A percentile compares a stretch with the other conserved stretches of the same genome.
Conservation (phyloP, 2,888 invertebrate species). For the Agriopis aurantiaria region DNA sequence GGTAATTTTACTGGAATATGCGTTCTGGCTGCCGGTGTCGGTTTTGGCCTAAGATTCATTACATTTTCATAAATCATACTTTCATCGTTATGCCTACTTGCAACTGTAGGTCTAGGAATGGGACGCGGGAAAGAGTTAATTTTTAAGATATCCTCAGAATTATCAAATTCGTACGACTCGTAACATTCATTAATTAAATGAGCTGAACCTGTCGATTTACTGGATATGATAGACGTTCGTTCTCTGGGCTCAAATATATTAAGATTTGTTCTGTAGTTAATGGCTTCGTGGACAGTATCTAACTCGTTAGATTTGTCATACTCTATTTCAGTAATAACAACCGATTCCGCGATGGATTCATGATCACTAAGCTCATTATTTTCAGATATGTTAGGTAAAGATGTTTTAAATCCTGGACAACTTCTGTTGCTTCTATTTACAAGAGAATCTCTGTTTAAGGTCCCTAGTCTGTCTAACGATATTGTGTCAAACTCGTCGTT, state of each 20-base stretch:
- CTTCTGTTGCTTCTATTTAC: constrained; percentile 82
- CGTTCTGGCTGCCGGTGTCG: constrained; percentile 74
- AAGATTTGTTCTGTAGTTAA: constrained; percentile 63
- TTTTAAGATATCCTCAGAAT: constrained; percentile 45
- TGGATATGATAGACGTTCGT: constrained; percentile 62
- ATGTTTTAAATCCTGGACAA: constrained; percentile 81
- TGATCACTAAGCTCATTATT: constrained; percentile 76
- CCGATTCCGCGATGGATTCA: constrained; percentile 66
- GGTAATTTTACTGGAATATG: constrained; percentile 66
- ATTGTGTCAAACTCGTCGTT: constrained; percentile 83
- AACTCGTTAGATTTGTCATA: constrained; percentile 53
- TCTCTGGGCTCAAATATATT: constrained; percentile 75
- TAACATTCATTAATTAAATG: constrained; percentile 78
- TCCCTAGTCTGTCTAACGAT: constrained; percentile 77
- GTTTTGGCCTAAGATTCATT: constrained; percentile 48
- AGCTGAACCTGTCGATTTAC: constrained; percentile 64
- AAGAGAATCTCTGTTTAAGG: constrained; percentile 76
- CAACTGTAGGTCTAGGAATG: constrained; percentile 65
- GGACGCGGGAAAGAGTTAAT: constrained; percentile 63
- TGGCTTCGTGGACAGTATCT: constrained; percentile 59
- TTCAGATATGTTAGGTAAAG: constrained; percentile 81
- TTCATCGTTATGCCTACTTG: constrained; percentile 49
- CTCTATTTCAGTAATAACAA: constrained; percentile 59
- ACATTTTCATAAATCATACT: constrained; percentile 76
- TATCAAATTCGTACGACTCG: constrained; percentile 73